phyloP scores from a whole-genome alignment of 2,113 vertebrate species.

The Paramisgurnus dabryanus region DNA sequence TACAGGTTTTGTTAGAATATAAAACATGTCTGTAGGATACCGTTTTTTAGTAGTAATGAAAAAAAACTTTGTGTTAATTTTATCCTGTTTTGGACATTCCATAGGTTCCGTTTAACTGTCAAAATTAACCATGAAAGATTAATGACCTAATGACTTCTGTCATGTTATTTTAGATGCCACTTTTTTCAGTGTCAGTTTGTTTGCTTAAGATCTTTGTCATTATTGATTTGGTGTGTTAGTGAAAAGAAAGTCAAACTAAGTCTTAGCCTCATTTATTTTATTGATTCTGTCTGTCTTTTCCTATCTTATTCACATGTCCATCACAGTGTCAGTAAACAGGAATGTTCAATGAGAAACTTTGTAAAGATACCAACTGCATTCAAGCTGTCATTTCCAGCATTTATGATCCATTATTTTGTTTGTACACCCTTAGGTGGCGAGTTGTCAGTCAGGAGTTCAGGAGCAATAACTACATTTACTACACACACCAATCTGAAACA shows the following conservation, averaged over 20 bases:
- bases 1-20: not conserved
- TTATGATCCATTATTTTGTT: not conserved
- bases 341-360: not conserved
- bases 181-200: no score
- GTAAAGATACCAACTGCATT: not conserved
- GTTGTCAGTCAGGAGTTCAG: slow-evolving; percentile 8
- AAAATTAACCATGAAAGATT: not conserved
- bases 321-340: not conserved
- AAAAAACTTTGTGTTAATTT: not conserved
- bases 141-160: not conserved
- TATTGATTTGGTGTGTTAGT: slow-evolving; percentile 22
- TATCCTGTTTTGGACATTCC: not conserved
- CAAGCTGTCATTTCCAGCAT: not conserved
- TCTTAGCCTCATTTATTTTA: slow-evolving; percentile 4
- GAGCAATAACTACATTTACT: slow-evolving; percentile 8
- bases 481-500: slow-evolving; percentile 16
- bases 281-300: not conserved
- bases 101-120: not conserved
- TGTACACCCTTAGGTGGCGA: slow-evolving; percentile 2
- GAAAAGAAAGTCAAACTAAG: slow-evolving; percentile 35
- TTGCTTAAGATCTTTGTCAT: no score
- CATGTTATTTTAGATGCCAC: not conserved
- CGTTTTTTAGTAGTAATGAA: not conserved
- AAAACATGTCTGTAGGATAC: not conserved
- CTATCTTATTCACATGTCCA: not conserved